Evolutionary conservation across 64 coral and sea anemone genomes (phyloP).

Genomic region (Stichodactyla mertensii): DNA sequence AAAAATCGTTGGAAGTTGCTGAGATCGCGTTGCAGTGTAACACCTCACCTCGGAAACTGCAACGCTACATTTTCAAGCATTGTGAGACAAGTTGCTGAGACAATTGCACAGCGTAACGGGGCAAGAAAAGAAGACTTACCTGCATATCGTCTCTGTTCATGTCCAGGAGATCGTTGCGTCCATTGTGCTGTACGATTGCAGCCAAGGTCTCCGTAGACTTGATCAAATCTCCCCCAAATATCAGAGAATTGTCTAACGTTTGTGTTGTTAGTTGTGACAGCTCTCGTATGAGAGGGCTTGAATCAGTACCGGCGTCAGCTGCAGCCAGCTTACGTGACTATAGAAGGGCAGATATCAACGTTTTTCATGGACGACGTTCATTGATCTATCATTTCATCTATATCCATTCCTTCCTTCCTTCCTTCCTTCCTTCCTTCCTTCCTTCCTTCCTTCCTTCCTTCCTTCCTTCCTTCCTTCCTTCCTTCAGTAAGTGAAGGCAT

Average conservation of each 20-base stretch:
- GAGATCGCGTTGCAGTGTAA: too few species aligned
- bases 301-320: conserved; percentile 49
- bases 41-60: too few species aligned
- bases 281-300: conserved; percentile 79
- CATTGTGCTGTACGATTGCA: conserved; percentile 87
- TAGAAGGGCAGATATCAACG: neutral
- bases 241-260: conserved; percentile 92
- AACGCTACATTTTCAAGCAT: too few species aligned
- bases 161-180: conserved; percentile 60
- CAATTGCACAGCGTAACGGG: too few species aligned
- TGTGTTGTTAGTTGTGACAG: conserved; percentile 85
- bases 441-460: neutral
- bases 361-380: neutral
- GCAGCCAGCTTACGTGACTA: conserved; percentile 48
- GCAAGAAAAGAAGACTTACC: conserved; percentile 28
- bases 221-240: conserved; percentile 89
- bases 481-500: neutral
- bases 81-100: too few species aligned
- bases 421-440: neutral
- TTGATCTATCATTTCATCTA: neutral
- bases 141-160: conserved; percentile 76
- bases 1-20: too few species aligned
- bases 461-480: neutral
- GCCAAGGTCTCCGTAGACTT: conserved; percentile 83
- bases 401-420: neutral